phyloP scores from a whole-genome alignment of 2,797 vertebrate genomes.

The Pteronotus mesoamericanus region DNA sequence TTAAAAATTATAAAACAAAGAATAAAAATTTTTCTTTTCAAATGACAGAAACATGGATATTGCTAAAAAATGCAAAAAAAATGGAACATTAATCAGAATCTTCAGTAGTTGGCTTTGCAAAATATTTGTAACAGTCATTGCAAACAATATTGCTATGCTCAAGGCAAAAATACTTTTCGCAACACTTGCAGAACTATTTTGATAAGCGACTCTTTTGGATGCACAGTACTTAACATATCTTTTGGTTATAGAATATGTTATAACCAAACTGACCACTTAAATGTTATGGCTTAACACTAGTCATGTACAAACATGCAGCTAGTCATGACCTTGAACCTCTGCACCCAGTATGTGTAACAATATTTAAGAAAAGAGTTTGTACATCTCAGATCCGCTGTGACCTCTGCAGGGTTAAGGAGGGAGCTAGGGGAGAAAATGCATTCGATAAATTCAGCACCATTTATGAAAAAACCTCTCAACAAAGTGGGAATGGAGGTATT shows the following conservation, averaged over 20 bases:
- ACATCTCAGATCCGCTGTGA: not conserved
- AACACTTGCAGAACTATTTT: not conserved
- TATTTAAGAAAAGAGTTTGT: not conserved
- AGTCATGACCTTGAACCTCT: not conserved
- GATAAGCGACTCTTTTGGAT: not conserved
- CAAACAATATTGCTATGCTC: not conserved
- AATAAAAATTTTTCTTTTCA: not conserved
- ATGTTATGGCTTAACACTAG: not conserved
- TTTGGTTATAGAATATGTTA: not conserved
- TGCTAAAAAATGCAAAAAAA: not conserved
- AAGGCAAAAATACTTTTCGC: not conserved
- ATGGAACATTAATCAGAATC: not conserved
- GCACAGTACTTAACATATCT: not conserved
- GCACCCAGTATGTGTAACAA: not conserved
- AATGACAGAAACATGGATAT: not conserved
- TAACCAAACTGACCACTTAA: not conserved
- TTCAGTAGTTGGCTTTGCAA: not conserved
- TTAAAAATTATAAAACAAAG: not conserved
- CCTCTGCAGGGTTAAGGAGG: not conserved
- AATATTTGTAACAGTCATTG: not conserved
- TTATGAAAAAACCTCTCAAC: not conserved
- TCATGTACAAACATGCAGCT: not conserved
- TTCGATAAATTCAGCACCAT: not conserved
- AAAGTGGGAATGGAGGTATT: no score
- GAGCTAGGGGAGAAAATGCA: not conserved